These are phyloP conservation scores for Physella acuta DNA, from an alignment of 1,140 invertebrate genomes.

Conservation along the genomic window DNA sequence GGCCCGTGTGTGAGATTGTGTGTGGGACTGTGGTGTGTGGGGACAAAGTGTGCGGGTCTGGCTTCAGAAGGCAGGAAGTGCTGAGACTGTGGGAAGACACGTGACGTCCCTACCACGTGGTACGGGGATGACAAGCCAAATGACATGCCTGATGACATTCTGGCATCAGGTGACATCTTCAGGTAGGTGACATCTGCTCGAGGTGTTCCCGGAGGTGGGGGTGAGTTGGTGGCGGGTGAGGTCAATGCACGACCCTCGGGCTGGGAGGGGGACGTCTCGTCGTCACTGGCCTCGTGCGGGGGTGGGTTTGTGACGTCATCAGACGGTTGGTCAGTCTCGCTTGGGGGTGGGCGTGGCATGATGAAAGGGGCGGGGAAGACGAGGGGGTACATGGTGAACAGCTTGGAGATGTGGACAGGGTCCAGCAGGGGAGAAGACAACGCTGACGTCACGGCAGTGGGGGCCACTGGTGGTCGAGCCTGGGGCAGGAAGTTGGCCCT, in stretches of 20 bases:
- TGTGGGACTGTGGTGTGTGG: too few relatives aligned
- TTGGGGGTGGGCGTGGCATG: not conserved
- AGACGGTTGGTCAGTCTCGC: not conserved
- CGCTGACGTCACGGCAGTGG: not conserved
- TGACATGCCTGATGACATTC: too few relatives aligned
- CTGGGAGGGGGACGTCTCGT: not conserved
- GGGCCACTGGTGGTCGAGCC: not conserved
- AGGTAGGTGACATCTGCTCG: not conserved
- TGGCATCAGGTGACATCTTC: too few relatives aligned
- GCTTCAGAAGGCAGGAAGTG: too few relatives aligned
- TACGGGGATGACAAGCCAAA: too few relatives aligned
- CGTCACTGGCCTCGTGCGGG: not conserved
- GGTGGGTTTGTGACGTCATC: not conserved
- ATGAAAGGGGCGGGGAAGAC: not conserved
- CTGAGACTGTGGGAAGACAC: too few relatives aligned
- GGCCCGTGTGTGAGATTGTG: too few relatives aligned
- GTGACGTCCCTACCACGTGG: too few relatives aligned
- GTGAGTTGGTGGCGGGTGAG: not conserved
- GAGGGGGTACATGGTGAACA: conserved; percentile 8
- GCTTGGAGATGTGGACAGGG: not conserved
- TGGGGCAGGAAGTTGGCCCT: not conserved
- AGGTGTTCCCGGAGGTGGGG: not conserved
- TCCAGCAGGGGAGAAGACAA: not conserved
- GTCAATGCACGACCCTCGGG: not conserved
- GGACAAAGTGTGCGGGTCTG: too few relatives aligned